Conservation (phyloP, 1,140 invertebrate genomes). For the Belonocnema kinseyi region DNA sequence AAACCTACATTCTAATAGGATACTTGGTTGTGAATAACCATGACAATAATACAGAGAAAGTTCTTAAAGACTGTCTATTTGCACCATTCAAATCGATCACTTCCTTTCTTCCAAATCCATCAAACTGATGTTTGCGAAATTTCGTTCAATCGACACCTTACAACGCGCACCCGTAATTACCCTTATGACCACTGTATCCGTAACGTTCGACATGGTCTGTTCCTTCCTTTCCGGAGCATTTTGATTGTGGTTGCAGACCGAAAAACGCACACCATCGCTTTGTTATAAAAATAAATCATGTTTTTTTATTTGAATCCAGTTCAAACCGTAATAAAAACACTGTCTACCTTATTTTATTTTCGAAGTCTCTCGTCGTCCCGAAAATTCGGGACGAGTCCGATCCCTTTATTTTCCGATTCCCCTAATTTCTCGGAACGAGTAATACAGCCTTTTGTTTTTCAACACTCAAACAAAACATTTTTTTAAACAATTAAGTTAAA, state of each 20-base stretch:
- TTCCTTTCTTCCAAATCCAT: neutral
- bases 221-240: slow-evolving; percentile 27
- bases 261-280: slow-evolving; percentile 7
- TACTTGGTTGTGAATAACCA: no score
- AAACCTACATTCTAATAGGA: no score
- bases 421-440: no score
- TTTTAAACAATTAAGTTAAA: no score
- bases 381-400: no score
- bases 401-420: no score
- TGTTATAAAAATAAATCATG: slow-evolving; percentile 12
- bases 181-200: slow-evolving; percentile 17
- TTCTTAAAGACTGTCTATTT: neutral
- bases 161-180: slow-evolving; percentile 15
- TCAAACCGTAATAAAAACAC: neutral
- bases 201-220: slow-evolving; percentile 6
- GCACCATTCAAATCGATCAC: neutral
- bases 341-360: no score
- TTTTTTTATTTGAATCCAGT: neutral
- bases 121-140: slow-evolving; percentile 1
- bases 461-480: no score
- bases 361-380: no score
- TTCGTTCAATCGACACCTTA: slow-evolving; percentile 19
- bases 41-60: neutral
- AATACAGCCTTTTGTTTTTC: no score
- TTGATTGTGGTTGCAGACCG: neutral